Conservation (phyloP, 2,888 invertebrate species). For the Dryococelus australis region DNA sequence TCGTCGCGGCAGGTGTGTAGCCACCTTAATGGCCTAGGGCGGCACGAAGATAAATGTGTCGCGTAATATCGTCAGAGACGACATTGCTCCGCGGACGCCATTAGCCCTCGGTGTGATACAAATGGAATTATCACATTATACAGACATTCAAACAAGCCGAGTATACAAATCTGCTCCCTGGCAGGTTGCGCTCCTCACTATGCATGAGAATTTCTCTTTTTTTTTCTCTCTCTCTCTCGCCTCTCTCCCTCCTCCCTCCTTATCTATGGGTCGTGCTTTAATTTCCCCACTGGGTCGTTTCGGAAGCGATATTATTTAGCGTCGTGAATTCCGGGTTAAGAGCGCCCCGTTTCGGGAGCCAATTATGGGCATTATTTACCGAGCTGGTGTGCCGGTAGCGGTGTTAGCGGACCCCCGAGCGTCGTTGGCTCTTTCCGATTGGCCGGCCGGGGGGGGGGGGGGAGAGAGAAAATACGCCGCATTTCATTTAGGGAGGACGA, state of each 20-base stretch:
- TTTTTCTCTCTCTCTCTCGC: no score
- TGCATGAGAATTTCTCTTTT: neutral
- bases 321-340: neutral
- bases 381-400: neutral
- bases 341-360: neutral
- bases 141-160: constrained; percentile 4
- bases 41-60: neutral
- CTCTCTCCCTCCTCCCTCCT: no score
- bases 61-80: neutral
- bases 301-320: neutral
- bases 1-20: neutral
- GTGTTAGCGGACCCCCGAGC: neutral
- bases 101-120: neutral
- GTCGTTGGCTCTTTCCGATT: neutral
- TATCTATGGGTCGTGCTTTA: neutral
- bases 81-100: constrained; percentile 1
- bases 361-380: constrained; percentile 7
- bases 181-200: neutral
- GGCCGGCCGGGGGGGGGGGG: no score
- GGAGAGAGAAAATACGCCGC: no score
- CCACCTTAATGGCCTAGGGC: neutral
- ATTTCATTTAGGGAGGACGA: no score
- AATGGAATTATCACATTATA: constrained; percentile 8
- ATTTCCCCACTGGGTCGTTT: neutral
- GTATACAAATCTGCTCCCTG: no score